Evolutionary conservation across 2,797 vertebrate species (phyloP), one percentile per base, ranked within the genome.

Genomic region (Melanotaenia boesemani): DNA sequence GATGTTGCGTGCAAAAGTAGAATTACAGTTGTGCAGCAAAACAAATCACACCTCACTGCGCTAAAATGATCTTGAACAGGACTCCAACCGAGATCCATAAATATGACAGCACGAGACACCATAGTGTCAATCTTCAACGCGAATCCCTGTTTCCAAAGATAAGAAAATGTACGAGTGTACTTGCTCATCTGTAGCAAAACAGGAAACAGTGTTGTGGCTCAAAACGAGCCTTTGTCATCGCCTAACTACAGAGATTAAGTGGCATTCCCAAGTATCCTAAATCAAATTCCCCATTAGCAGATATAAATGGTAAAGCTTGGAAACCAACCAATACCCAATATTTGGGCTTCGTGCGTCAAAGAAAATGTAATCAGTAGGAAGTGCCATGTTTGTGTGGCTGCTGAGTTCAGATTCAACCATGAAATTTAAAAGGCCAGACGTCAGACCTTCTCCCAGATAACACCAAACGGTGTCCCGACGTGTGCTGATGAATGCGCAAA

Each of bases 331-430:
- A 54, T n/a, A 28, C n/a, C 24, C n/a, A n/a, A 16, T 24, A 50
- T 26, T 3, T 61, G 6, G 20, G 48, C 36, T 24, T 11, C 1
- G 1, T 24, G n/a, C 15, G 22, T 13, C n/a, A 70, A 80, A 67
- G 8, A 24, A 50, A 50, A 39, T 65, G 41, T 34, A 59, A 66
- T 37, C 15, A 24, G 66, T 52, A 41, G 37, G 28, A 72, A 30
- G 74, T 64, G 70, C 55, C 24, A 63, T 80, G 81, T 79, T 82
- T 77, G 82, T 79, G 63, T 75, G 70, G 70, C 67, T 77, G 69
- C 69, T 87, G 86, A 88, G 91, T 88, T 93, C 90, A 92, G 90
- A 90, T 91, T 92, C 90, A 92, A 90, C 70, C 86, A 89, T 93
- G 91, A 92, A 82, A 90, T 90, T 67, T 92, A 84, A 88, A 87